Percentiles rank a stretch among this genome's conserved stretches.
Conservation (phyloP, 2,113 vertebrate species). For the Strix uralensis region DNA sequence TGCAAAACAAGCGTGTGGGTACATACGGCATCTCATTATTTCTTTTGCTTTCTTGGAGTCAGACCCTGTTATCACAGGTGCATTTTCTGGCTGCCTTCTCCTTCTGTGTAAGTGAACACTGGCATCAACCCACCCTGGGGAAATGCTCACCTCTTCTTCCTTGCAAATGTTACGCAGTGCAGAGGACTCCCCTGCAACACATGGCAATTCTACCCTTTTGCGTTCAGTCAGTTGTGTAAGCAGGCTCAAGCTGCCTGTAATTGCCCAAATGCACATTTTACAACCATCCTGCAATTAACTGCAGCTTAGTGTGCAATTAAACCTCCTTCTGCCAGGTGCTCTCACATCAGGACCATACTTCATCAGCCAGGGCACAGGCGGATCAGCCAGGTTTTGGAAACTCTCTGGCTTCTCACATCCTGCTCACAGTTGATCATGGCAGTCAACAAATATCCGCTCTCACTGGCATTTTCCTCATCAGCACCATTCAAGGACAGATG, state of each 20-base stretch:
- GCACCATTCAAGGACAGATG: neutral
- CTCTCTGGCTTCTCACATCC: neutral
- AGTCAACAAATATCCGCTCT: neutral
- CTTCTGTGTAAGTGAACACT: neutral
- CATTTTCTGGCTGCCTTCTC: neutral
- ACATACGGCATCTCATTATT: neutral
- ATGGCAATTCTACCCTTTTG: neutral
- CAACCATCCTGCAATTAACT: conserved; percentile 4
- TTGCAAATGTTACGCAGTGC: neutral
- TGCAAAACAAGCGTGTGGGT: neutral
- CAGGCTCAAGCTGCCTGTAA: neutral
- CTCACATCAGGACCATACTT: neutral
- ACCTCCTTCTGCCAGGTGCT: conserved; percentile 24
- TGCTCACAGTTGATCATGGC: neutral
- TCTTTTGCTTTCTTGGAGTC: neutral
- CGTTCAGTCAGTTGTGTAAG: neutral
- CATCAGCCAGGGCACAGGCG: neutral
- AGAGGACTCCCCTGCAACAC: neutral
- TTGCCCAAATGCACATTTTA: conserved; percentile 8
- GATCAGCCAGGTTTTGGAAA: neutral
- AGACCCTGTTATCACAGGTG: conserved; percentile 4
- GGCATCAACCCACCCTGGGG: neutral
- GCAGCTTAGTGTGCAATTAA: conserved; percentile 28
- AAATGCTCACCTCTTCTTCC: neutral
- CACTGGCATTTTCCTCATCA: neutral